These are phyloP conservation scores for Trinorchestia longiramus DNA, from an alignment of 1,140 invertebrate genomes.

Conservation along the genomic window DNA sequence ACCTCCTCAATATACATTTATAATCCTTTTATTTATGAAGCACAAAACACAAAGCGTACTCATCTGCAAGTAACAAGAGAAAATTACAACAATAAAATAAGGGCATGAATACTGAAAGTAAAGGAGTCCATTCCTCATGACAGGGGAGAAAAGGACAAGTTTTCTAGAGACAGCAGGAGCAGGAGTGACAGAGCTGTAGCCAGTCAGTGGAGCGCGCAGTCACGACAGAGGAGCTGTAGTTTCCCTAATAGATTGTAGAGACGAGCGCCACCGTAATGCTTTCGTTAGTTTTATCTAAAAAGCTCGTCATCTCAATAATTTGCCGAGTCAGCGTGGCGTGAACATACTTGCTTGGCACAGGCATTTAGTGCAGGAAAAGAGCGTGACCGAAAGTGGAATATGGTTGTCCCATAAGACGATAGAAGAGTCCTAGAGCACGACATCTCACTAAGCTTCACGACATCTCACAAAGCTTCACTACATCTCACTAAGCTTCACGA, in stretches of 20 bases:
- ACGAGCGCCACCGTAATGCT: neutral
- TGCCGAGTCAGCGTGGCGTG: constrained; percentile 30
- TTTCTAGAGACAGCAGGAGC: neutral
- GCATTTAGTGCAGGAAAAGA: constrained; percentile 2
- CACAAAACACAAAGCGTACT: neutral
- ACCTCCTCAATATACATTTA: neutral
- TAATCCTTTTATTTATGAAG: neutral
- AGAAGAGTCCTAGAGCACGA: neutral
- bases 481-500: neutral
- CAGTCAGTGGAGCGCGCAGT: neutral
- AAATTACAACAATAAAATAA: neutral
- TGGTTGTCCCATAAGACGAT: neutral
- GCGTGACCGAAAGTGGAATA: constrained; percentile 24
- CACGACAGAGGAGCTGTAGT: neutral
- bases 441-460: neutral
- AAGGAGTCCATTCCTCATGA: too few species aligned
- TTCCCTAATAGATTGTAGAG: constrained; percentile 2
- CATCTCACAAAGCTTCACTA: too few species aligned
- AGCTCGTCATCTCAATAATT: constrained; percentile 16
- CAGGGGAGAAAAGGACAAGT: too few species aligned
- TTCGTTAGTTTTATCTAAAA: constrained; percentile 36
- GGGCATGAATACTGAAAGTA: too few species aligned
- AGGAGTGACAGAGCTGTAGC: neutral
- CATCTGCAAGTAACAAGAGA: neutral
- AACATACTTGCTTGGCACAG: neutral